Conservation (phyloP, 1,140 invertebrate genomes). For the Drosophila baimaii region DNA sequence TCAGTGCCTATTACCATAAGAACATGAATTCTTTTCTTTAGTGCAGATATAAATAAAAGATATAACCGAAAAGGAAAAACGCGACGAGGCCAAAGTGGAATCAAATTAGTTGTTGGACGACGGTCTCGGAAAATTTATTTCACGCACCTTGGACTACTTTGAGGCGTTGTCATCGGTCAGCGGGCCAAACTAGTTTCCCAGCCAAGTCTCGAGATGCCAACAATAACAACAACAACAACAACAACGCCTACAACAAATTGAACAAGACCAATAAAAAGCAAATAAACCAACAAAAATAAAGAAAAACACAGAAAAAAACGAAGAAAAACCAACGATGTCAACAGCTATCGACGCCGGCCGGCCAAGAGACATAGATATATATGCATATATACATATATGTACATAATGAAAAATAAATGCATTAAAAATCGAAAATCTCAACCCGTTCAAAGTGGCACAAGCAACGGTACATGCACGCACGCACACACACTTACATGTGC, state of each 20-base stretch:
- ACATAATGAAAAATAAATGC: constrained; percentile 61
- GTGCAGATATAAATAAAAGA: background rate
- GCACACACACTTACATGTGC: constrained; percentile 25
- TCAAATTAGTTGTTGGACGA: constrained; percentile 46
- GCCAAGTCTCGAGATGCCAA: constrained; percentile 64
- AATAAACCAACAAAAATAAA: background rate
- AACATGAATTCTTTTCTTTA: background rate
- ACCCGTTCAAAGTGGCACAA: constrained; percentile 76
- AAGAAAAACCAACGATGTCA: constrained; percentile 53
- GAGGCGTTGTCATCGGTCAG: constrained; percentile 60
- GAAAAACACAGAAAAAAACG: background rate
- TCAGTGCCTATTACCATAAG: background rate
- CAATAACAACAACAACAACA: background rate
- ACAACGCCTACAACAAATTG: constrained; percentile 19
- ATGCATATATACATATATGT: background rate
- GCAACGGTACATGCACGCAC: constrained; percentile 65
- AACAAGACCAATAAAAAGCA: constrained; percentile 28
- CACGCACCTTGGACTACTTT: constrained; percentile 81
- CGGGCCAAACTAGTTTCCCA: constrained; percentile 70
- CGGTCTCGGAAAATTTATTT: constrained; percentile 69
- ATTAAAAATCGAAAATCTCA: constrained; percentile 80
- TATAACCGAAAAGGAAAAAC: constrained; percentile 29
- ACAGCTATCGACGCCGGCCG: constrained; percentile 71
- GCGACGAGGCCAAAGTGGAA: constrained; percentile 57
- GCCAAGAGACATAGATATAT: constrained; percentile 37